Evolutionary conservation across 2,113 vertebrate genomes (phyloP).

Genomic region (Chrysemys picta): DNA sequence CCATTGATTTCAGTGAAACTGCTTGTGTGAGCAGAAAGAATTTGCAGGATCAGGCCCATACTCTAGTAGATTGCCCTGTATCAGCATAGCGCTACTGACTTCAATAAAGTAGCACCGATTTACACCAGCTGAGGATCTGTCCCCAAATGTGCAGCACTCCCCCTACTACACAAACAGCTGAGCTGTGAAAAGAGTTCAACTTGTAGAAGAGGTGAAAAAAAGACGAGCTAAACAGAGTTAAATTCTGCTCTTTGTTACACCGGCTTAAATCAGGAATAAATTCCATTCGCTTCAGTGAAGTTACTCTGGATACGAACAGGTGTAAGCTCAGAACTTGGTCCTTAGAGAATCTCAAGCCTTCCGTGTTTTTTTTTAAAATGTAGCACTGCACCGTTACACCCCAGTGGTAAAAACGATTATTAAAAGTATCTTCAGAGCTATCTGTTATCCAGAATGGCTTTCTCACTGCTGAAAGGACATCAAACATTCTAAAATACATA

Average conservation of each 20-base stretch:
- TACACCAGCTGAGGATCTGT: neutral
- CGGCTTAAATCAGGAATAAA: slow-evolving; percentile 58
- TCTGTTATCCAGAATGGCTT: slow-evolving; percentile 72
- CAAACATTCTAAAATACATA: slow-evolving; percentile 61
- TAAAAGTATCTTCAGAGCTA: slow-evolving; percentile 58
- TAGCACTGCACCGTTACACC: slow-evolving; percentile 38
- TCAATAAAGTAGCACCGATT: neutral
- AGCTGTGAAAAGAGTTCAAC: slow-evolving; percentile 42
- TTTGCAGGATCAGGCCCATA: rapidly evolving
- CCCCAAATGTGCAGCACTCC: neutral
- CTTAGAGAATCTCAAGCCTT: slow-evolving; percentile 61
- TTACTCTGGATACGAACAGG: slow-evolving; percentile 23
- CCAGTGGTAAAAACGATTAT: slow-evolving; percentile 43
- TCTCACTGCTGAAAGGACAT: slow-evolving; percentile 72
- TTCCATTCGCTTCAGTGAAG: slow-evolving; percentile 53
- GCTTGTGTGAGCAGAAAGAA: rapidly evolving
- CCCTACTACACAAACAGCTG: neutral
- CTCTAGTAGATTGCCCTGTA: neutral
- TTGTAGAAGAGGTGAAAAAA: slow-evolving; percentile 46
- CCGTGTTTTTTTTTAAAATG: slow-evolving; percentile 58
- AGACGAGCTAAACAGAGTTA: slow-evolving; percentile 56
- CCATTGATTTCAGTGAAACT: rapidly evolving
- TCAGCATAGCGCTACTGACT: neutral
- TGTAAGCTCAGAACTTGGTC: slow-evolving; percentile 38
- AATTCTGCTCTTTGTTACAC: neutral